Conservation (phyloP, 2,888 invertebrate genomes). For the Drosophila nigritarsus region DNA sequence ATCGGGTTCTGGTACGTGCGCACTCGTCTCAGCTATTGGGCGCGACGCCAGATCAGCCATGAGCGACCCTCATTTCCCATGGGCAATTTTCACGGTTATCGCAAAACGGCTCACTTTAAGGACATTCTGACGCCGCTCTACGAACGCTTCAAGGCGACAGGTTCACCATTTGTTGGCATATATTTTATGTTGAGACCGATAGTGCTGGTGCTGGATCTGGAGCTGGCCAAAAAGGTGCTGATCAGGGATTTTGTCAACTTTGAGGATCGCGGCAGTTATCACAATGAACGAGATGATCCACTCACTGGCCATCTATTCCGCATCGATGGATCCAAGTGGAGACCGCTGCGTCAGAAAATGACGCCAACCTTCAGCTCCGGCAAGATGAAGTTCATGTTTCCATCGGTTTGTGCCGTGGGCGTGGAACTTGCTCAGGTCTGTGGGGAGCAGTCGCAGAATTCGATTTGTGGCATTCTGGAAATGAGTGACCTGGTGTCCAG, state of each 20-base stretch:
- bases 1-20: conserved; percentile 64
- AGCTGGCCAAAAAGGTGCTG: conserved; percentile 68
- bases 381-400: conserved; percentile 85
- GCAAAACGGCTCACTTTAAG: conserved; percentile 51
- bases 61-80: conserved; percentile 61
- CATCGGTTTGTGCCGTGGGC: conserved; percentile 70
- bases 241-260: conserved; percentile 79
- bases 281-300: conserved; percentile 83
- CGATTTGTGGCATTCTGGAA: conserved; percentile 67
- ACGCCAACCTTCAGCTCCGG: conserved; percentile 85
- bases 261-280: conserved; percentile 78
- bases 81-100: conserved; percentile 66
- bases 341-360: conserved; percentile 84
- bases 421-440: conserved; percentile 48
- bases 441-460: conserved; percentile 50
- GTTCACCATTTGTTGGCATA: conserved; percentile 71
- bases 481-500: conserved; percentile 80
- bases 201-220: conserved; percentile 71
- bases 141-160: conserved; percentile 42
- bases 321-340: conserved; percentile 83
- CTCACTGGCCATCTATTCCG: conserved; percentile 81
- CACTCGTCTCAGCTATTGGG: conserved; percentile 68
- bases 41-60: conserved; percentile 59
- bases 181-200: conserved; percentile 70
- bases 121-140: conserved; percentile 67